phyloP scores from a whole-genome alignment of 2,113 vertebrate genomes.

The Mus musculus region GRCm39 chr4:90811501-90812000 shows the following conservation, averaged over 20 bases:
- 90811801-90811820: neutral
- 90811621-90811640: constrained; percentile 14
- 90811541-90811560: neutral
- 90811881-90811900: neutral
- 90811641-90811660: neutral
- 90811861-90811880: neutral
- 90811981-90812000: neutral
- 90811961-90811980: neutral
- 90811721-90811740: neutral
- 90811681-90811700: neutral
- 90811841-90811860: neutral
- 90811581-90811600: neutral
- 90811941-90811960: neutral
- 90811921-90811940: neutral
- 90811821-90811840: neutral
- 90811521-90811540: neutral
- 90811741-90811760: neutral
- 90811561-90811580: neutral
- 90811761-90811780: neutral
- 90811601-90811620: neutral
- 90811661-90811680: neutral
- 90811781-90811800: neutral
- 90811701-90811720: neutral
- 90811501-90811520: neutral
- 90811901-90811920: neutral